These are phyloP conservation scores for Drosophila teissieri DNA, from an alignment of 1,140 invertebrate species.

Conservation along the genomic window DNA sequence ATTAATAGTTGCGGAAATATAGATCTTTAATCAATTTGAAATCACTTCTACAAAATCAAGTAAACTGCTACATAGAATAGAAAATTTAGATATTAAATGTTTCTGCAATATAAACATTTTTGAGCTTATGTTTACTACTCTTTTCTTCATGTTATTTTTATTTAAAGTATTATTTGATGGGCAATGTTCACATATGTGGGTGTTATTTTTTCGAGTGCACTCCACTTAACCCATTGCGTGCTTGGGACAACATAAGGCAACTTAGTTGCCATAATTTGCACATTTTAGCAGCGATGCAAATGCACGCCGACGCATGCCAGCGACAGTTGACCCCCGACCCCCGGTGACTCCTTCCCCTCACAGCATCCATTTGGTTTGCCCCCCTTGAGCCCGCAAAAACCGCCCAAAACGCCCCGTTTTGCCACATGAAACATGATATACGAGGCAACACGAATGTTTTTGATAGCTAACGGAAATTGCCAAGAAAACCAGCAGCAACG, in stretches of 20 bases:
- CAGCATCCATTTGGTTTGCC: not conserved
- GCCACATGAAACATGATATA: constrained; percentile 41
- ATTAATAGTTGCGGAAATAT: too few species aligned
- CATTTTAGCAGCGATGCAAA: constrained; percentile 63
- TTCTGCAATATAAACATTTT: too few species aligned
- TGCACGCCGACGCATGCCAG: constrained; percentile 54
- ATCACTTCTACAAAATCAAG: too few species aligned
- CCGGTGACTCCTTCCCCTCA: not conserved
- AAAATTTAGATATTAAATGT: too few species aligned
- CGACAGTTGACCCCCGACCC: constrained; percentile 51
- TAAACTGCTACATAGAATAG: too few species aligned
- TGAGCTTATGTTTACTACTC: too few species aligned
- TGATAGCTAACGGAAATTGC: constrained; percentile 74
- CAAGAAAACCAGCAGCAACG: constrained; percentile 60
- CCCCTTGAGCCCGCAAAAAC: not conserved
- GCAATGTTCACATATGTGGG: not conserved
- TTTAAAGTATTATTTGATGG: too few species aligned
- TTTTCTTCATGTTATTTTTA: too few species aligned
- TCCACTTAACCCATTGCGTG: constrained; percentile 54
- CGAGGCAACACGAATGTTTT: constrained; percentile 57
- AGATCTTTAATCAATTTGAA: too few species aligned
- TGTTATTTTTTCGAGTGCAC: not conserved
- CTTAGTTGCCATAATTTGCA: constrained; percentile 80
- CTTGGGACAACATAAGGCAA: constrained; percentile 65
- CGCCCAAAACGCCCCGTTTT: not conserved